Percentiles rank a stretch among this genome's conserved stretches.
These are phyloP conservation scores for Ameiurus melas DNA, from an alignment of 2,113 vertebrate genomes.

Conservation along the genomic window DNA sequence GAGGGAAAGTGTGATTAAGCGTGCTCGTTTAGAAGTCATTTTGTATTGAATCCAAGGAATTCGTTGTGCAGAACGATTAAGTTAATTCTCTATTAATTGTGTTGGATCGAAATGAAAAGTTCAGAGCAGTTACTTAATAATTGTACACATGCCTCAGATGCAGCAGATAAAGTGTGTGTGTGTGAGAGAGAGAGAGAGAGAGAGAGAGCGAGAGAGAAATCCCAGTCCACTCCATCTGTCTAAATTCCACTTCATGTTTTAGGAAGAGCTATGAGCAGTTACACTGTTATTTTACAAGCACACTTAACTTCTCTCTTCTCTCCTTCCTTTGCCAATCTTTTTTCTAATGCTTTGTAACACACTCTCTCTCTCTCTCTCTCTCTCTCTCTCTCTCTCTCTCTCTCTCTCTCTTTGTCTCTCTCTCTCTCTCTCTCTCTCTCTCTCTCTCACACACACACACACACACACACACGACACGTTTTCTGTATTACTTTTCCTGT, in stretches of 20 bases:
- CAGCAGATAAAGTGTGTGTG: neutral
- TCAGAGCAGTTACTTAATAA: neutral
- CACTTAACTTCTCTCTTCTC: slow-evolving; percentile 45
- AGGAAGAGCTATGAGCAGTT: slow-evolving; percentile 49
- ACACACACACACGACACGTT: slow-evolving; percentile 24
- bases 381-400: too few species aligned
- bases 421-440: too few species aligned
- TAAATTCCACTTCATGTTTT: slow-evolving; percentile 64
- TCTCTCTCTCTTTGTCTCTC: too few species aligned
- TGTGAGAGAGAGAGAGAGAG: neutral
- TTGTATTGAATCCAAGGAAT: neutral
- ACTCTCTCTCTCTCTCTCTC: too few species aligned
- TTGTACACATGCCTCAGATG: neutral
- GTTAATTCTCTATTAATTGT: neutral
- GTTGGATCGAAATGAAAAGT: neutral
- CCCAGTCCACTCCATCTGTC: neutral
- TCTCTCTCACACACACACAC: neutral
- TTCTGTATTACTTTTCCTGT: neutral
- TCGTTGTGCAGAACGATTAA: neutral
- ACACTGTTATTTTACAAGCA: slow-evolving; percentile 65
- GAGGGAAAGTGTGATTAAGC: neutral
- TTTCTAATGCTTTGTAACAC: slow-evolving; percentile 30
- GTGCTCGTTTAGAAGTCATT: neutral
- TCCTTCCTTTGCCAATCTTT: slow-evolving; percentile 45
- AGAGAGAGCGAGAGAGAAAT: neutral